These are phyloP conservation scores for Drosophila planitibia DNA, from an alignment of 2,888 invertebrate genomes.

Conservation along the genomic window DNA sequence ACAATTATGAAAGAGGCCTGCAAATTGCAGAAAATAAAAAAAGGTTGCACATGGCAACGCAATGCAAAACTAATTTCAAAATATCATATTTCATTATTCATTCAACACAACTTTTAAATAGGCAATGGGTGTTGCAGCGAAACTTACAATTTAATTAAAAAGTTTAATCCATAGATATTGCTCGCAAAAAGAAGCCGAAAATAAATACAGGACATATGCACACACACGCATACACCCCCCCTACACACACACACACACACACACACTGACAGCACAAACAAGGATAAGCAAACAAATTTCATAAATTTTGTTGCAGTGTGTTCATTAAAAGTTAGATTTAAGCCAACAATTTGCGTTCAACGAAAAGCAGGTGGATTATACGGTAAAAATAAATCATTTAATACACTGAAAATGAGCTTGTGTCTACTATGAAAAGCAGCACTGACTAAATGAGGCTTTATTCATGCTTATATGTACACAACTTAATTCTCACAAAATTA, in stretches of 20 bases:
- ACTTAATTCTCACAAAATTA: neutral
- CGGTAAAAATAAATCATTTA: too few species aligned
- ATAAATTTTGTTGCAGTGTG: slow-evolving; percentile 27
- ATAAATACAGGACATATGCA: slow-evolving; percentile 8
- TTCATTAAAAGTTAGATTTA: slow-evolving; percentile 66
- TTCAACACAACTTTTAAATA: slow-evolving; percentile 35
- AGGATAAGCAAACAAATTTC: slow-evolving; percentile 27
- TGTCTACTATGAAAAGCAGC: neutral
- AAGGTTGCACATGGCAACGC: neutral
- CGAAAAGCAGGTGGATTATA: neutral
- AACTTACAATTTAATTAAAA: slow-evolving; percentile 74
- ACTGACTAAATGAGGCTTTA: neutral
- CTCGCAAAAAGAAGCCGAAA: slow-evolving; percentile 16
- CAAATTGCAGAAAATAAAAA: slow-evolving; percentile 1
- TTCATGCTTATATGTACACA: too few species aligned
- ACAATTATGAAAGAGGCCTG: slow-evolving; percentile 8
- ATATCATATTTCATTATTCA: slow-evolving; percentile 46
- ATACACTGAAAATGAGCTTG: neutral
- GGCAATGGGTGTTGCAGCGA: slow-evolving; percentile 8
- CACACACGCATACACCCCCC: neutral
- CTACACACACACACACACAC: neutral
- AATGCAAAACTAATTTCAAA: slow-evolving; percentile 48
- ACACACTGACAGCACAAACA: neutral
- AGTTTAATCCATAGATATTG: slow-evolving; percentile 54
- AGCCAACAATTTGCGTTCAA: slow-evolving; percentile 10